Conservation (phyloP, 1,140 invertebrate genomes). For the Sipha flava region DNA sequence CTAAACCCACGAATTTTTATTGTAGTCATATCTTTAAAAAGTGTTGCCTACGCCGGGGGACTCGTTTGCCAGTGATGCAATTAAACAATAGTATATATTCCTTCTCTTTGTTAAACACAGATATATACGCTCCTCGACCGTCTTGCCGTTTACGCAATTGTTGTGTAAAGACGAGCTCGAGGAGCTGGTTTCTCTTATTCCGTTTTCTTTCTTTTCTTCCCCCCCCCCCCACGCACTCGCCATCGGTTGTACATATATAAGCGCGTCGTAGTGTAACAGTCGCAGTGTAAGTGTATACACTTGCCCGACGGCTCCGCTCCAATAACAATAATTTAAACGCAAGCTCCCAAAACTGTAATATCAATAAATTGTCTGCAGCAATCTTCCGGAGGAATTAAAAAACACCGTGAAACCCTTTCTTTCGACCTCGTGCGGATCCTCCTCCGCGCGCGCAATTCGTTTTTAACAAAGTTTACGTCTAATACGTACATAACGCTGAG, state of each 20-base stretch:
- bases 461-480: not conserved
- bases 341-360: constrained; percentile 9
- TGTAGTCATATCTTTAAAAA: constrained; percentile 22
- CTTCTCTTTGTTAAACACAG: not conserved
- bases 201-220: not conserved
- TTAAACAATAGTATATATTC: constrained; percentile 28
- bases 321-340: constrained; percentile 18
- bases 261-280: not conserved
- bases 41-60: constrained; percentile 17
- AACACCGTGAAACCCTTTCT: not conserved
- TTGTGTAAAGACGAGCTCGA: not conserved
- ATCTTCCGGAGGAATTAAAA: constrained; percentile 15
- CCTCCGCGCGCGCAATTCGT: not conserved
- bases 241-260: too few relatives aligned
- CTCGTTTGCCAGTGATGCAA: constrained; percentile 21
- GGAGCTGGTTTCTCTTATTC: not conserved
- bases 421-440: not conserved
- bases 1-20: constrained; percentile 30
- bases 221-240: not conserved
- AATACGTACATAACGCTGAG: not conserved
- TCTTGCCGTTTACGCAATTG: not conserved
- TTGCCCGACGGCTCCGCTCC: constrained; percentile 12
- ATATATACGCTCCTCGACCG: not conserved
- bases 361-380: constrained; percentile 21
- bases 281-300: not conserved